A percentile compares a stretch with the other conserved stretches of the same genome.
These are phyloP conservation scores for Sitodiplosis mosellana DNA, from an alignment of 1,140 invertebrate species.

Conservation along the genomic window DNA sequence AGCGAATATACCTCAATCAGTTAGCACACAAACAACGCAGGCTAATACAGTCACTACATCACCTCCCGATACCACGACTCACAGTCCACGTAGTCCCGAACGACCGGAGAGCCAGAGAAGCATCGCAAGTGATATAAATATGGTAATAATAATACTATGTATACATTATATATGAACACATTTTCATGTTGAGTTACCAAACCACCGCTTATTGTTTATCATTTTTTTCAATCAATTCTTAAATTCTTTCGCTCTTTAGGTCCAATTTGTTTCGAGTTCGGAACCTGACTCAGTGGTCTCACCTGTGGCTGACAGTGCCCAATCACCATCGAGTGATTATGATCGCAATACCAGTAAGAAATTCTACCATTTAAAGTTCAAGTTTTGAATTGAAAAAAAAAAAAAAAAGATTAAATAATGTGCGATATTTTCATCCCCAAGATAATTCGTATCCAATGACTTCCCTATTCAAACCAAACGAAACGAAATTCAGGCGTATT, in stretches of 20 bases:
- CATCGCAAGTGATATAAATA: constrained; percentile 18
- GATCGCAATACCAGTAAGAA: neutral
- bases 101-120: constrained; percentile 21
- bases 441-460: constrained; percentile 1
- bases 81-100: constrained; percentile 37
- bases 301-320: constrained; percentile 17
- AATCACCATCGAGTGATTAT: constrained; percentile 19
- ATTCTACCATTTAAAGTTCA: too few relatives aligned
- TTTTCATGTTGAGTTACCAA: too few relatives aligned
- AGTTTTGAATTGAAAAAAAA: too few relatives aligned
- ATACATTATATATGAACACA: too few relatives aligned
- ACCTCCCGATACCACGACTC: constrained; percentile 63
- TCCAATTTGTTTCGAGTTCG: constrained; percentile 69
- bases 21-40: constrained; percentile 46
- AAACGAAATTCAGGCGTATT: constrained; percentile 15
- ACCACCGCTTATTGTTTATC: too few relatives aligned
- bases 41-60: constrained; percentile 25
- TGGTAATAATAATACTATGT: constrained; percentile 14
- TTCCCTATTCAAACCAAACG: constrained; percentile 19
- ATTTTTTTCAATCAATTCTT: neutral
- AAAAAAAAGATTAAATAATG: too few relatives aligned
- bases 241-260: constrained; percentile 31
- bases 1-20: constrained; percentile 35
- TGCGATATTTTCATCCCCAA: too few relatives aligned
- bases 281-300: constrained; percentile 45